Base-by-base conservation (phyloP, 2,888 invertebrate genomes). In the Agonopterix alstromeriana region DNA sequence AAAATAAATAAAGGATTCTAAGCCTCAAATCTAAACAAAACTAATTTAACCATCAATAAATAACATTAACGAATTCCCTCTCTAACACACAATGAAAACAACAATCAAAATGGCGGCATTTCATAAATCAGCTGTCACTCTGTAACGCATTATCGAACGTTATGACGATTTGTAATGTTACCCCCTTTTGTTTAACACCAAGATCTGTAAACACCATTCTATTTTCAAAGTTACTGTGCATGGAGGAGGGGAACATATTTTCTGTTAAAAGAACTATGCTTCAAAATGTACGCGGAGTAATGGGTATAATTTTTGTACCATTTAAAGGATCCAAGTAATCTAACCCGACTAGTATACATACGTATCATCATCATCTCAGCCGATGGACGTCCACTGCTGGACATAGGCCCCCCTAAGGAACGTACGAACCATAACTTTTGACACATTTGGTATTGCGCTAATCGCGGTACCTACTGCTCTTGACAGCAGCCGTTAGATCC, bases 91-190 rank as follows among this genome's bases (percentile, higher is more conserved):
- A 56, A 47, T 51, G 51, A 54, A 56, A 54, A 55, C 51, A 47
- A 27, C 27, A 46, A 52, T 52, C 36, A 45, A 60, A 60, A 58
- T 58, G 58, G 63, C 60, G 51, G 55, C 61, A 55, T 54, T 63
- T 62, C 61, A 67, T 68, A 65, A 63, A 70, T 67, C 61, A 64
- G 56, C 70, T 68, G 74, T 68, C 75, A 65, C 61, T 58, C 56
- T 59, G 60, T 49, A 51, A 60, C 62, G 60, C 73, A 65, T 70
- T 70, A 72, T 67, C 60, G 68, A 57, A 58, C 68, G 70, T 73
- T 75, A 73, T 73, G 73, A 75, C 74, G 66, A 74, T 75, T 73
- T 70, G 72, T 73, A 67, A 67, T 60, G 53, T 61, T 57, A 59
- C 63, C 67, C 73, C 58, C 60, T 63, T 65, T 68, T 59, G 56